A percentile compares a stretch with the other conserved stretches of the same genome.
Evolutionary conservation across 2,113 vertebrate genomes (phyloP).

Genomic region (Microcebus jonahi): DNA sequence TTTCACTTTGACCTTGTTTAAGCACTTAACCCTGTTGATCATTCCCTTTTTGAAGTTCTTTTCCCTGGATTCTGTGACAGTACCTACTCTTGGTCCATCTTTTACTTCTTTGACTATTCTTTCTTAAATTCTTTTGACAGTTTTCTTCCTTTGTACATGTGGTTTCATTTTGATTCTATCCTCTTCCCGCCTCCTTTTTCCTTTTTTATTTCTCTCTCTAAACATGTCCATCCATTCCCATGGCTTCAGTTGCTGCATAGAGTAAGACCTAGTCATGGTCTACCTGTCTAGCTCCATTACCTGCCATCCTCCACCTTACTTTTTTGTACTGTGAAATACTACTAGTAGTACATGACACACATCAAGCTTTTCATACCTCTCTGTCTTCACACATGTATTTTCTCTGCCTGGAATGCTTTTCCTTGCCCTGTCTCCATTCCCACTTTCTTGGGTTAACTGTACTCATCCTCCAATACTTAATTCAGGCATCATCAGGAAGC

Average conservation of each 20-base stretch:
- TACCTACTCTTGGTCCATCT: not conserved
- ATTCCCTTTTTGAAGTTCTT: not conserved
- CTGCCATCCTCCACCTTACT: not conserved
- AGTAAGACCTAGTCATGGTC: not conserved
- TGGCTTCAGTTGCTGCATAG: not conserved
- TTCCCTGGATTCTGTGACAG: not conserved
- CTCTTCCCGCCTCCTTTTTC: not conserved
- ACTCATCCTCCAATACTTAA: not conserved
- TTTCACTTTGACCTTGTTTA: conserved; percentile 37
- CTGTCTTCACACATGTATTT: not conserved
- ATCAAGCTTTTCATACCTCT: not conserved
- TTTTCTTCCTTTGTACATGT: not conserved
- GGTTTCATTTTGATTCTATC: not conserved
- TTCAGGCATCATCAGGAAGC: not conserved
- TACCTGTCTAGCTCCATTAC: not conserved
- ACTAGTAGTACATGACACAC: not conserved
- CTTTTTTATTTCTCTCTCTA: not conserved
- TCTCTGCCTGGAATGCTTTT: not conserved
- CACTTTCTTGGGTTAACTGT: not conserved
- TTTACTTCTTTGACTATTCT: not conserved
- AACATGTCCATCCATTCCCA: not conserved
- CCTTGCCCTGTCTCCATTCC: not conserved
- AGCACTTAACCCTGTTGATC: not conserved
- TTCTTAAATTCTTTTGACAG: not conserved
- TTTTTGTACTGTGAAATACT: not conserved